These are phyloP conservation scores for Halichoeres trimaculatus DNA, from an alignment of 2,113 vertebrate genomes.

Conservation along the genomic window DNA sequence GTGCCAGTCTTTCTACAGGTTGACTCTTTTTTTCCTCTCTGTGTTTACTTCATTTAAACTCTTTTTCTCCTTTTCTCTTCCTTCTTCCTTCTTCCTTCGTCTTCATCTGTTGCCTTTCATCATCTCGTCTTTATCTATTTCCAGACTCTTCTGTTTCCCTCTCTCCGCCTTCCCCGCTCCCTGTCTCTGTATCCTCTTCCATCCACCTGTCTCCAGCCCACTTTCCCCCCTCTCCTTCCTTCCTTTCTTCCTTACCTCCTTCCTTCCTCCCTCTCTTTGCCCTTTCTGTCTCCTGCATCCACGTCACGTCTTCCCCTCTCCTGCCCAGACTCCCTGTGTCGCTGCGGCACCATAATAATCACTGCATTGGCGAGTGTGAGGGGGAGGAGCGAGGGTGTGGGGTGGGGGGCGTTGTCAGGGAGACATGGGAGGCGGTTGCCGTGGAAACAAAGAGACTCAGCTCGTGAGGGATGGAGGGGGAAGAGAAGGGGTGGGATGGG, in stretches of 20 bases:
- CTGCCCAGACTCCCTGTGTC: constrained; percentile 57
- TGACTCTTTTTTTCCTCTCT: neutral
- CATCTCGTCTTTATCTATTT: constrained; percentile 20
- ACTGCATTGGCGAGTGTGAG: constrained; percentile 39
- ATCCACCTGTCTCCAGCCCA: neutral
- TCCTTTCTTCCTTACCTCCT: neutral
- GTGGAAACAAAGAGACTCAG: constrained; percentile 74
- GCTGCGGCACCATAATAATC: constrained; percentile 56
- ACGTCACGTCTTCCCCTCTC: constrained; percentile 33
- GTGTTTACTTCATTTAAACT: constrained; percentile 1
- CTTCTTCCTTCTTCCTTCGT: neutral
- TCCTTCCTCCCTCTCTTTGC: constrained; percentile 26
- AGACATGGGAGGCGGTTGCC: constrained; percentile 74
- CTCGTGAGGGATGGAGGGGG: constrained; percentile 64
- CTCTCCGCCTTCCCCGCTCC: neutral
- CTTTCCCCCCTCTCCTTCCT: neutral
- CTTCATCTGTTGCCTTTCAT: constrained; percentile 27
- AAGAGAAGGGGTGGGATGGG: constrained; percentile 71
- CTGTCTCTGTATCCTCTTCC: neutral
- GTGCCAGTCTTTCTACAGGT: neutral
- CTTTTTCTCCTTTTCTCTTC: neutral
- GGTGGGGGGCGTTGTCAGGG: constrained; percentile 65
- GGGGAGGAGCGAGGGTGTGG: constrained; percentile 8
- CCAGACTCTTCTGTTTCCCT: neutral
- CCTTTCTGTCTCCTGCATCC: constrained; percentile 52